A percentile compares a stretch with the other conserved stretches of the same genome.
These are phyloP conservation scores for Drosophila asahinai DNA, from an alignment of 1,140 invertebrate species.

Conservation along the genomic window DNA sequence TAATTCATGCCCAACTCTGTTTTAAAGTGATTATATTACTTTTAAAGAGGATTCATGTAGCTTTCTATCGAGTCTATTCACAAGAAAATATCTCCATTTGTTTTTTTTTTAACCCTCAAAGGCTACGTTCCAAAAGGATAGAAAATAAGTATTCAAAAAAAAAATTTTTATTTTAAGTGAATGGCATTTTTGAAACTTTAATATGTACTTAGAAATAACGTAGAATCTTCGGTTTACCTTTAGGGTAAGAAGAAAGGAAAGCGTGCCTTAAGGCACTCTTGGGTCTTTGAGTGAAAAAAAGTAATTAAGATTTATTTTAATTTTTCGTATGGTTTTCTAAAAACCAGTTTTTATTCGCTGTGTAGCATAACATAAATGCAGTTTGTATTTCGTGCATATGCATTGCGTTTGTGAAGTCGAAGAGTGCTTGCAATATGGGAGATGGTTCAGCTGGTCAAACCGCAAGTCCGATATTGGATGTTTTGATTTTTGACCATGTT, in stretches of 20 bases:
- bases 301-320: slow-evolving; percentile 1
- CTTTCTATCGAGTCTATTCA: no score
- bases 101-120: no score
- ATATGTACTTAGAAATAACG: slow-evolving; percentile 11
- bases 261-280: slow-evolving; percentile 9
- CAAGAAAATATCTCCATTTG: no score
- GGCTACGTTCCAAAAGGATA: slow-evolving; percentile 4
- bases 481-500: no score
- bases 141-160: slow-evolving; percentile 10
- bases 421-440: slow-evolving; percentile 17
- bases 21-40: no score
- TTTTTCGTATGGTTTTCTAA: slow-evolving; percentile 4
- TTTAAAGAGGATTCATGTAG: no score
- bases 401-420: slow-evolving; percentile 11
- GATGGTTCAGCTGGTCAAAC: slow-evolving; percentile 8
- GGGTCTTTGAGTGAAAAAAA: slow-evolving; percentile 9
- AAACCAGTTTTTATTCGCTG: slow-evolving; percentile 9
- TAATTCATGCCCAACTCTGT: no score
- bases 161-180: neutral
- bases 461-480: neutral
- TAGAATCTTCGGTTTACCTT: slow-evolving; percentile 22
- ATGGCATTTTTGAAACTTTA: slow-evolving; percentile 8
- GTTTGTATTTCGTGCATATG: slow-evolving; percentile 6
- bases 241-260: slow-evolving; percentile 12
- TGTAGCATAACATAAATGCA: slow-evolving; percentile 3